Base-by-base conservation (phyloP, 2,888 invertebrate species). In the Amaurobius ferox region DNA sequence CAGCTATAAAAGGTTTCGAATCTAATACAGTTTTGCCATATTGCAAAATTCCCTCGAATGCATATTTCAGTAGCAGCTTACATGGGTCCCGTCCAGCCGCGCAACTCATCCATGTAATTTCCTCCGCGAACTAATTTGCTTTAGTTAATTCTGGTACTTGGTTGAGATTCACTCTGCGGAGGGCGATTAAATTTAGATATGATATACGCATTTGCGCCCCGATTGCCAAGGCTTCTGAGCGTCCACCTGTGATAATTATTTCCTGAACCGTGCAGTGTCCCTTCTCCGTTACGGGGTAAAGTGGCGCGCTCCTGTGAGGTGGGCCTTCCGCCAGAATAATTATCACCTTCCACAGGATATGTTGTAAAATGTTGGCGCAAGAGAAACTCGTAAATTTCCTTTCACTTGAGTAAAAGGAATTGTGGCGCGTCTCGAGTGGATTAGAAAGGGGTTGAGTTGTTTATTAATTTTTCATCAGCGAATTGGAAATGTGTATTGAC, bases 171-270 rank as follows among this genome's bases (percentile, higher is more conserved):
- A 30, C 64, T 39, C 72, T 28, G 80, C 66, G 29, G 73, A 73
- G 73, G 55, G 67, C 83, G 83, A 85, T 85, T 85, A 85, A 85
- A 85, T 85, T 85, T 85, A 78, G 83, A 85, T 85, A 85, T 85
- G 83, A 78, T 85, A 77, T 85, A 85, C 76, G 81, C 72, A 64
- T 85, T 85, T 48, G 66, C 72, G 83, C 55, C 23, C 55, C 55
- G 19, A 19, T 23, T 23, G 23, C 55, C 9, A 55, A 55, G 44
- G 13, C 55, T 23, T 55, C 55, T 55, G 23, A 55, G 23, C 55
- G 55, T 55, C 55, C 55, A 55, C 55, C 55, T 55, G 55, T 55
- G 55, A 55, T 55, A 55, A 55, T 55, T 55, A 55, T 55, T 55
- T 55, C 55, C 55, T 55, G 19, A 55, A 23, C 55, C 23, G 55